Evolutionary conservation across 2,888 invertebrate genomes (phyloP), one percentile per base, ranked within the genome.

Genomic region (Dolomedes plantarius): DNA sequence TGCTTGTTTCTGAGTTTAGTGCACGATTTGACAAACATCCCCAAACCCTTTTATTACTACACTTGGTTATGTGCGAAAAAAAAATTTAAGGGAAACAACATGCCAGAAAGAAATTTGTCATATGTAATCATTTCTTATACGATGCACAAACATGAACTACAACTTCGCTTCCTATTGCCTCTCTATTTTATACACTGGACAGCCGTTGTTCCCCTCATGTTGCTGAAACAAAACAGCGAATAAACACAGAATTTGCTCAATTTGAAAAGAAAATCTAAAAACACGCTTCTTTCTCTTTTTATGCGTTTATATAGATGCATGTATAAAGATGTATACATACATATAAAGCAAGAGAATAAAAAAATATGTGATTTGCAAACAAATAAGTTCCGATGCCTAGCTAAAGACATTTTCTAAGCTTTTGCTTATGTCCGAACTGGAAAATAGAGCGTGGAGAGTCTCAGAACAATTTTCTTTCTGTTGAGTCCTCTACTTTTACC

Each of bases 321-420:
- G 36, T 36, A 36, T 36, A 73, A 36, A 65, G 64, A 62, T 29
- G 50, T n/a, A n/a, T n/a, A n/a, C n/a, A n/a, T n/a, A n/a, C n/a
- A n/a, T n/a, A n/a, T n/a, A n/a, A n/a, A n/a, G n/a, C n/a, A n/a
- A n/a, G n/a, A n/a, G n/a, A n/a, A n/a, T n/a, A n/a, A n/a, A 41
- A 74, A 73, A 69, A 77, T 81, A 75, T 68, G 56, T 69, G 73
- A 81, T 81, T 81, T 81, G 74, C 74, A 81, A 81, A 81, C 74
- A 81, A 74, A 80, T 73, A 80, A 80, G 80, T 73, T 80, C 50
- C 13, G 56, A 39, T 73, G 73, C 73, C 72, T 67, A 68, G 16
- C 81, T 81, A 81, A 81, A 81, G 68, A 56, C 68, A 73, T 81
- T 81, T 81, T 69, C 74, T 41, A 68, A 39, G 69, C 74, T 68